Evolutionary conservation across 1,140 invertebrate species (phyloP).

Genomic region (Drosophila sulfurigaster): DNA sequence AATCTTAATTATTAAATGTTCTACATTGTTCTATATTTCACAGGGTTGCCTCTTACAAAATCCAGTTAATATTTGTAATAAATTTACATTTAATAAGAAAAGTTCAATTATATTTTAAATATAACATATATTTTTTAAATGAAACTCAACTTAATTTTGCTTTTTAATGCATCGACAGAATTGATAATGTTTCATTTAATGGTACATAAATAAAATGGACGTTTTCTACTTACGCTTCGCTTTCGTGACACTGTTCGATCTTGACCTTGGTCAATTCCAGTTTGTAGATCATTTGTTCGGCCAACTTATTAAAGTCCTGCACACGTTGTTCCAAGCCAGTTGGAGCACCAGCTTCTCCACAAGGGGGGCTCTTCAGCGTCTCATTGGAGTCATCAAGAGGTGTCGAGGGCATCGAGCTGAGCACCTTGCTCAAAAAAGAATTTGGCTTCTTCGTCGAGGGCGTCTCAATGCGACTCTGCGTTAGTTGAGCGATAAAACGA

Average conservation of each 20-base stretch:
- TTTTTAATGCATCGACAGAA: too few species aligned
- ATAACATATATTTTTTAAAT: too few species aligned
- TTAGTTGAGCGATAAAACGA: not conserved
- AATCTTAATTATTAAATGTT: too few species aligned
- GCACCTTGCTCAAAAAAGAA: slow-evolving; percentile 70
- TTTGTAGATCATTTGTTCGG: slow-evolving; percentile 88
- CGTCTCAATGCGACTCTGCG: slow-evolving; percentile 82
- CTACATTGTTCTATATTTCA: too few species aligned
- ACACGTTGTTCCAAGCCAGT: slow-evolving; percentile 73
- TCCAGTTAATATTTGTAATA: too few species aligned
- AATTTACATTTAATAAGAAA: too few species aligned
- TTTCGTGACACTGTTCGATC: slow-evolving; percentile 88
- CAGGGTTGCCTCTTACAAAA: too few species aligned
- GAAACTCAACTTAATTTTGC: too few species aligned
- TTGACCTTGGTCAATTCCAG: slow-evolving; percentile 89
- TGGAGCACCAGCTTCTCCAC: slow-evolving; percentile 33
- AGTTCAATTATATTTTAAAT: too few species aligned
- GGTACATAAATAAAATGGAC: too few species aligned
- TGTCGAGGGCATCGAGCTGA: slow-evolving; percentile 60
- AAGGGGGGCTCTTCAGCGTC: slow-evolving; percentile 69
- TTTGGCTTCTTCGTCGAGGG: slow-evolving; percentile 76
- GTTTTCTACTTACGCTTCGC: slow-evolving; percentile 85
- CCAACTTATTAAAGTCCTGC: slow-evolving; percentile 87
- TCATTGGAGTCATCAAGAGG: slow-evolving; percentile 75
- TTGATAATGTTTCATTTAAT: too few species aligned